Conservation (phyloP, 2,113 vertebrate species). For the Saiga tatarica region DNA sequence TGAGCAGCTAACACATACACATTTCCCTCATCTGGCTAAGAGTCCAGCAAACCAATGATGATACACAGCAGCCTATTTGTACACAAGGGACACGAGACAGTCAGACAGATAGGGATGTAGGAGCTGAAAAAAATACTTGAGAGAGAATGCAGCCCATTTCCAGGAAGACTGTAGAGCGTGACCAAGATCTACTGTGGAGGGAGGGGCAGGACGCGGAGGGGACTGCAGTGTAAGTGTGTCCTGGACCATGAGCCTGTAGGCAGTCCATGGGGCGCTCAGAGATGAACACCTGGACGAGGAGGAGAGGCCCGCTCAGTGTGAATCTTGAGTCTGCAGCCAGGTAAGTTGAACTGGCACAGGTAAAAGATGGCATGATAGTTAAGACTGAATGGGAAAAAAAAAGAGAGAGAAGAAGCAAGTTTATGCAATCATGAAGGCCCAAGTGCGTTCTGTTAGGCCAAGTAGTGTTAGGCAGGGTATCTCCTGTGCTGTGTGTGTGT, state of each 20-base stretch:
- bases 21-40: background rate
- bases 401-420: too few relatives aligned
- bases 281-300: rapidly evolving
- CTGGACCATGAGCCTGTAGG: background rate
- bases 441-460: background rate
- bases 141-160: background rate
- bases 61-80: background rate
- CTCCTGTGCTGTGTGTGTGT: background rate
- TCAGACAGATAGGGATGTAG: background rate
- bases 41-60: background rate
- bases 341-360: background rate
- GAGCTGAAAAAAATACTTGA: background rate
- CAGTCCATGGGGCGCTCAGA: background rate
- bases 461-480: background rate
- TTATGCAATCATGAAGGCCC: background rate
- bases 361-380: background rate
- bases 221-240: background rate
- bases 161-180: background rate
- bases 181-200: background rate
- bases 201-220: background rate
- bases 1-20: background rate
- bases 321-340: background rate
- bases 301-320: background rate
- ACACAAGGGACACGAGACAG: background rate
- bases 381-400: too few relatives aligned